Evolutionary conservation across 2,888 invertebrate genomes (phyloP).

Genomic region (Caradrina clavipalpis): DNA sequence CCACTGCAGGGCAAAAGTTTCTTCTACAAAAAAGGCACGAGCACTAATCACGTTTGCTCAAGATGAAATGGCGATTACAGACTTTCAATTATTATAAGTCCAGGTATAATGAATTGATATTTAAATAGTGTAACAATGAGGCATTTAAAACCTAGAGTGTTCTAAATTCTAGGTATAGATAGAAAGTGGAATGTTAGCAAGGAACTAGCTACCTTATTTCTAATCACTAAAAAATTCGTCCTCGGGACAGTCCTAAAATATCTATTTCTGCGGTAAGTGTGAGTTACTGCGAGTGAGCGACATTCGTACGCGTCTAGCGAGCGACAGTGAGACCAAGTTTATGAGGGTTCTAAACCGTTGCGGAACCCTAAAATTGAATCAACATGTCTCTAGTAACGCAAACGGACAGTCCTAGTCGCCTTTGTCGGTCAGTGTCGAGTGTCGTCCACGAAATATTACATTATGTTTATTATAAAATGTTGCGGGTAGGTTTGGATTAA

Average conservation of each 20-base stretch:
- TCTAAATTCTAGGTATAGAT: no score
- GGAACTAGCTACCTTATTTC: background rate
- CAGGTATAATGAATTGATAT: no score
- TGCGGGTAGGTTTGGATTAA: slow-evolving; percentile 7
- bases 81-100: no score
- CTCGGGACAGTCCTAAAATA: slow-evolving; percentile 13
- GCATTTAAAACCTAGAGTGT: no score
- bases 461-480: slow-evolving; percentile 2
- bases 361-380: slow-evolving; percentile 30
- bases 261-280: slow-evolving; percentile 19
- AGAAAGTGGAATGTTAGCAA: no score
- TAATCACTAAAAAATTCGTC: background rate
- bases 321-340: slow-evolving; percentile 29
- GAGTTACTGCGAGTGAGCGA: slow-evolving; percentile 29
- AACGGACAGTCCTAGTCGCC: slow-evolving; percentile 3
- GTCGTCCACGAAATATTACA: slow-evolving; percentile 9
- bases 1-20: no score
- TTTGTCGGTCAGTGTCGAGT: background rate
- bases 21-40: no score
- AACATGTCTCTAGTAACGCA: slow-evolving; percentile 23
- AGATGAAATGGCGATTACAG: no score
- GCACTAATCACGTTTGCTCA: no score
- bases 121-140: no score
- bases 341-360: slow-evolving; percentile 23
- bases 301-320: slow-evolving; percentile 22